Evolutionary conservation across 1,140 invertebrate genomes (phyloP).

Genomic region (Trichomalopsis sarcophagae): DNA sequence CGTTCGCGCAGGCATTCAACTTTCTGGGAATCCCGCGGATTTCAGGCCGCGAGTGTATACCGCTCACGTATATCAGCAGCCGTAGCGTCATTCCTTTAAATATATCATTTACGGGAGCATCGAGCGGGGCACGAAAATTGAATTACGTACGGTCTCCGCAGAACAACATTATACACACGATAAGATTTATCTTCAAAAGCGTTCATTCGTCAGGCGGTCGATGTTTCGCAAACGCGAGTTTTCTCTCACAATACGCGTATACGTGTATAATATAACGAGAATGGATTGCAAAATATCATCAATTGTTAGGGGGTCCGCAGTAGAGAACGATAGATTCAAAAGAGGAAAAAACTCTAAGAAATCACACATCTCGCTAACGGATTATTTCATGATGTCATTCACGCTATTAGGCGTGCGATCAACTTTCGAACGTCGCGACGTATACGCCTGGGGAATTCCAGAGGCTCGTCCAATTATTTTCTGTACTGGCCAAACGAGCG

Average conservation of each 20-base stretch:
- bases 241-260: not conserved
- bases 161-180: too few species aligned
- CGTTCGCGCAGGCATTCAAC: constrained; percentile 14
- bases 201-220: not conserved
- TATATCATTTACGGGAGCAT: not conserved
- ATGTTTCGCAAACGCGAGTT: not conserved
- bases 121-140: too few species aligned
- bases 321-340: not conserved
- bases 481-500: not conserved
- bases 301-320: too few species aligned
- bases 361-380: not conserved
- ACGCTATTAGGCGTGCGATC: constrained; percentile 38
- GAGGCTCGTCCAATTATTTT: constrained; percentile 33
- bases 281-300: too few species aligned
- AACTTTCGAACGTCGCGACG: constrained; percentile 33
- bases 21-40: constrained; percentile 44
- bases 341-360: constrained; percentile 15
- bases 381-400: constrained; percentile 51
- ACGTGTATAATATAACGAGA: not conserved
- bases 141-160: too few species aligned
- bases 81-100: not conserved
- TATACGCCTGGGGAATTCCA: constrained; percentile 37
- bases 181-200: too few species aligned
- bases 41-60: not conserved
- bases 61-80: too few species aligned